phyloP scores from a whole-genome alignment of 2,797 vertebrate genomes.

The Sebastes ruberrimus region DNA sequence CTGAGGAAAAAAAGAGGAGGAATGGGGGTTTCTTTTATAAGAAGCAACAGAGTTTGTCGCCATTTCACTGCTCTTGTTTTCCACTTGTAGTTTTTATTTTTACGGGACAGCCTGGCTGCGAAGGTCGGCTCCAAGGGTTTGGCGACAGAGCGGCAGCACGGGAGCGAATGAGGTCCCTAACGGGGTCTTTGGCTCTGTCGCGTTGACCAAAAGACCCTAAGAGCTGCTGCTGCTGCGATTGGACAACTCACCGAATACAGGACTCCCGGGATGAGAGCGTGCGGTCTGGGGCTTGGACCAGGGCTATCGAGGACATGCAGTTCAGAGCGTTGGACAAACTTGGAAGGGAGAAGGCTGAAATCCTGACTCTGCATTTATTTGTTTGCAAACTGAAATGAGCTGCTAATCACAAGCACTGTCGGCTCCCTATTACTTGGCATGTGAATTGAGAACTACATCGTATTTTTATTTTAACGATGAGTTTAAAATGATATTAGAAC shows the following conservation, averaged over 20 bases:
- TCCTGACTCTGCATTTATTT: slow-evolving; percentile 51
- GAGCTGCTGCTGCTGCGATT: slow-evolving; percentile 28
- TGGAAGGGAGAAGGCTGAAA: neutral
- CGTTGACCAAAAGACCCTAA: neutral
- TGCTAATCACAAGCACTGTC: slow-evolving; percentile 32
- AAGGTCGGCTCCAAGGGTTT: slow-evolving; percentile 56
- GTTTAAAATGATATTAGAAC: slow-evolving; percentile 26
- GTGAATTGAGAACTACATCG: neutral
- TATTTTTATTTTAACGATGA: slow-evolving; percentile 27
- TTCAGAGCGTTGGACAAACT: slow-evolving; percentile 2
- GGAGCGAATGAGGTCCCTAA: slow-evolving; percentile 9
- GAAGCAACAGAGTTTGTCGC: slow-evolving; percentile 11
- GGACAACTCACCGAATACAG: slow-evolving; percentile 1
- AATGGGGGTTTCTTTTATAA: slow-evolving; percentile 5
- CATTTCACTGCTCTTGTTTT: slow-evolving; percentile 53
- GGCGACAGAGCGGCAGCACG: slow-evolving; percentile 37
- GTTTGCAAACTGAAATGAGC: slow-evolving; percentile 41
- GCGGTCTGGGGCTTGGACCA: slow-evolving; percentile 49
- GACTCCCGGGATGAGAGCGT: slow-evolving; percentile 30
- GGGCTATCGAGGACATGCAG: slow-evolving; percentile 12
- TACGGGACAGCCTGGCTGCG: slow-evolving; percentile 21
- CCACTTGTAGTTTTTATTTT: slow-evolving; percentile 46
- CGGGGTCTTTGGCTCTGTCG: slow-evolving; percentile 6
- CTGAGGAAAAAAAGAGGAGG: neutral
- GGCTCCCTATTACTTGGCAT: slow-evolving; percentile 3